Evolutionary conservation across 2,797 vertebrate species (phyloP), one percentile per base, ranked within the genome.

Genomic region (Ataeniobius toweri): DNA sequence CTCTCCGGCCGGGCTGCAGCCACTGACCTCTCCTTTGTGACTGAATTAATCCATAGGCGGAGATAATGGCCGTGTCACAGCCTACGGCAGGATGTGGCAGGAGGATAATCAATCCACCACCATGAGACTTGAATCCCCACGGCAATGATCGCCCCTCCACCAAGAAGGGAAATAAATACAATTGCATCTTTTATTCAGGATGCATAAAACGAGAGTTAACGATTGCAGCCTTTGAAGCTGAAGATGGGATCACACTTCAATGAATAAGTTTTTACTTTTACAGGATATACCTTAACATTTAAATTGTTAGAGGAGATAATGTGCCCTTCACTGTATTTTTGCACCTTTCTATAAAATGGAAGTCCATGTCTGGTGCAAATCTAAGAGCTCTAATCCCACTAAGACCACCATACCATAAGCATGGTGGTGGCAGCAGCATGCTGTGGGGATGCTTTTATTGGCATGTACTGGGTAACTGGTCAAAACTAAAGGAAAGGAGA

Each of bases 41-140:
- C 88, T 79, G 85, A 92, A 92, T 91, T 86, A 89, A 92, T 92
- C 89, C 85, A 39, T 28, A 0, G 87, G 83, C 80, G 82, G 83
- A 92, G 88, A 91, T 94, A 93, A 93, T 91, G 86, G 86, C 88
- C 76, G 18, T 89, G 90, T 89, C 90, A 88, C 80, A 76, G 86
- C 80, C 87, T 76, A 76, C 22, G 59, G 81, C 87, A 75, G 84
- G 71, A 87, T 80, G 88, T 80, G 88, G 84, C 80, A 78, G 84
- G 84, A 87, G 88, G 89, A 85, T 90, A 90, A 90, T 91, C 89
- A 80, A 73, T 83, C 83, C 73, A 59, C 80, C 80, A 0, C 84
- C 26, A 48, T 53, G 86, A 84, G 84, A 74, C 86, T 89, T 83
- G 85, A 81, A 75, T 89, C 83, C 92, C 83, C 0, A 14, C 20